A percentile compares a stretch with the other conserved stretches of the same genome.
Evolutionary conservation across 1,140 invertebrate genomes (phyloP).

Genomic region (Rhysida immarginata): DNA sequence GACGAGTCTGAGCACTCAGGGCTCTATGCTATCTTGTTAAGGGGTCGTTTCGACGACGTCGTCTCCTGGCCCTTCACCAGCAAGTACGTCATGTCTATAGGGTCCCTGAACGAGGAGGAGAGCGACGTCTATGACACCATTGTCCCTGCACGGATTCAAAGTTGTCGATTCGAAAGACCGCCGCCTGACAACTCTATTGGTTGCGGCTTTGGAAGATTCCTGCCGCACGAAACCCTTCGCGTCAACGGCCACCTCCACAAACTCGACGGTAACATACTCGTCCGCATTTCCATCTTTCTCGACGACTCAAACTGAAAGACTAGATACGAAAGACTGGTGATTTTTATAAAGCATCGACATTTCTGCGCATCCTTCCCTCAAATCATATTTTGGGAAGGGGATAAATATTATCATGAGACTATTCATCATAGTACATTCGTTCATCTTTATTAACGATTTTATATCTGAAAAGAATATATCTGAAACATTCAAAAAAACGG

Average conservation of each 20-base stretch:
- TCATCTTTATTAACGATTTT: no score
- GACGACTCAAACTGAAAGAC: no score
- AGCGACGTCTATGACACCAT: conserved; percentile 6
- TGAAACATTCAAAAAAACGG: no score
- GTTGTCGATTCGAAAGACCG: conserved; percentile 3
- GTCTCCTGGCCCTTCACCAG: conserved; percentile 9
- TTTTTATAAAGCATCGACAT: no score
- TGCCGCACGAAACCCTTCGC: neutral
- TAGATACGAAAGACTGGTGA: no score
- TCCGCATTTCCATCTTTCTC: conserved; percentile 4
- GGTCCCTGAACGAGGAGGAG: neutral
- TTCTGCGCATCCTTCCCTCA: no score
- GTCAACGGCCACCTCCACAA: neutral
- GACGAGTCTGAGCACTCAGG: conserved; percentile 2
- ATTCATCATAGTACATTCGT: no score
- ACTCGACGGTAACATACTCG: neutral
- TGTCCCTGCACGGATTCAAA: neutral
- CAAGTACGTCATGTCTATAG: conserved; percentile 4
- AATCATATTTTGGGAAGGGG: no score
- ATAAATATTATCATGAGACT: no score
- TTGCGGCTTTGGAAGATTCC: conserved; percentile 3
- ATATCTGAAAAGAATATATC: no score
- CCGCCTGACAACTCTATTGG: conserved; percentile 6
- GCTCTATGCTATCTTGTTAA: conserved; percentile 1
- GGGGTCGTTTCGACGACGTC: conserved; percentile 4